Evolutionary conservation across 1,140 invertebrate genomes (phyloP).

Genomic region (Carposina sasakii): DNA sequence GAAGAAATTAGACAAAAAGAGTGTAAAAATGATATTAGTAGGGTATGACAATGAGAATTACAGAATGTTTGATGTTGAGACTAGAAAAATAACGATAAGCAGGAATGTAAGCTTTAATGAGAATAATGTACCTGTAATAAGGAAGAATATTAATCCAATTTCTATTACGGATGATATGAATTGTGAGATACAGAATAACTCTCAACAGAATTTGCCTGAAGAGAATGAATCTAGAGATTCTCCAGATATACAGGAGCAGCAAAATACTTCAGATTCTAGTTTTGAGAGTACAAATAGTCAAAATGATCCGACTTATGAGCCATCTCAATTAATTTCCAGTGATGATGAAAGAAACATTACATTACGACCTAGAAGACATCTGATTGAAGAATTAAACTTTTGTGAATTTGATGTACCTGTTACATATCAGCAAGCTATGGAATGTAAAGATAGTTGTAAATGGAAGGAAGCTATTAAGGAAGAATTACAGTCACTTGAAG

Average conservation of each 20-base stretch:
- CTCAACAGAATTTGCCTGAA: too few relatives aligned
- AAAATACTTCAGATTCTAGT: too few relatives aligned
- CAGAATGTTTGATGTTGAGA: not conserved
- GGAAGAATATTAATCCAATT: not conserved
- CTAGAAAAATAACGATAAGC: not conserved
- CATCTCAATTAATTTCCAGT: constrained; percentile 6
- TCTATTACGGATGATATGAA: not conserved
- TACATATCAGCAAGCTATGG: constrained; percentile 17
- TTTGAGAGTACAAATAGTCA: too few relatives aligned
- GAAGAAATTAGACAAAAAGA: constrained; percentile 24
- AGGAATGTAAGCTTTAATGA: not conserved
- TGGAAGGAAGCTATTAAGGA: not conserved
- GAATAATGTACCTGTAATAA: not conserved
- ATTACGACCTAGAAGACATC: not conserved
- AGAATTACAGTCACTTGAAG: not conserved
- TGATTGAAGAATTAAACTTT: too few relatives aligned
- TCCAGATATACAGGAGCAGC: too few relatives aligned
- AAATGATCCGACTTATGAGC: constrained; percentile 16
- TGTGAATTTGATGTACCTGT: constrained; percentile 17
- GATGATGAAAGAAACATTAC: not conserved
- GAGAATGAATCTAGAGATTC: too few relatives aligned
- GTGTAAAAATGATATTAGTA: constrained; percentile 10
- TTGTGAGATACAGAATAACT: not conserved
- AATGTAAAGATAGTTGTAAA: not conserved
- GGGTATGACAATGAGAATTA: not conserved